Percentiles rank a stretch among this genome's conserved stretches.
Evolutionary conservation across 2,797 vertebrate species (phyloP).

Genomic region (Anguilla obscura): DNA sequence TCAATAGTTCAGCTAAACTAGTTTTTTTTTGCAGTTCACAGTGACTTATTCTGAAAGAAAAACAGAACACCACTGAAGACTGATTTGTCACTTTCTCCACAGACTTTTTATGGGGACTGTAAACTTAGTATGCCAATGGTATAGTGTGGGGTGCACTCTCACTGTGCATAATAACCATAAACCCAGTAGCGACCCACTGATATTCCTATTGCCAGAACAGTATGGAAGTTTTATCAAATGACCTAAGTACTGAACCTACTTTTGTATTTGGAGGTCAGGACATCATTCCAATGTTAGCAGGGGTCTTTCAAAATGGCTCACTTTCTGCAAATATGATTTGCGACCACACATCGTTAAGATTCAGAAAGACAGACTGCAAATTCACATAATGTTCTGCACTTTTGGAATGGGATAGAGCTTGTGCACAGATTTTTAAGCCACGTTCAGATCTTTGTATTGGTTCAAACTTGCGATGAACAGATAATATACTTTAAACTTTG

Average conservation of each 20-base stretch:
- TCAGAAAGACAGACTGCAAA: conserved; percentile 30
- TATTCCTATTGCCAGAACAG: not conserved
- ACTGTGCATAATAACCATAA: not conserved
- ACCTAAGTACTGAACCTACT: not conserved
- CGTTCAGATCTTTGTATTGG: conserved; percentile 29
- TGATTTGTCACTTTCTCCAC: not conserved
- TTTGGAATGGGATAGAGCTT: conserved; percentile 26
- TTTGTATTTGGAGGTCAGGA: not conserved
- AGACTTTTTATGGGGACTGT: not conserved
- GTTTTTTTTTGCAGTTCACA: not conserved
- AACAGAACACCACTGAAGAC: not conserved
- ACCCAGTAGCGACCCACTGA: not conserved
- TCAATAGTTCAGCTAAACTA: not conserved
- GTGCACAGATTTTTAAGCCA: conserved; percentile 33
- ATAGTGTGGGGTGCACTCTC: not conserved
- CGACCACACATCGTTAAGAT: conserved; percentile 29
- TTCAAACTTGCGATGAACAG: not conserved
- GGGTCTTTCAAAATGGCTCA: conserved; percentile 31
- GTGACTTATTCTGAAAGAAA: conserved; percentile 14
- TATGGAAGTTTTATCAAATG: not conserved
- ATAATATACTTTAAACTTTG: conserved; percentile 36
- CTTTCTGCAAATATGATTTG: conserved; percentile 21
- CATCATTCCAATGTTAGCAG: conserved; percentile 4
- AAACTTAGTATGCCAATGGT: not conserved
- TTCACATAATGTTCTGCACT: not conserved